Percentiles rank a stretch among this genome's conserved stretches.
phyloP scores from a whole-genome alignment of 2,888 invertebrate species.

The Herminia tarsipennalis region DNA sequence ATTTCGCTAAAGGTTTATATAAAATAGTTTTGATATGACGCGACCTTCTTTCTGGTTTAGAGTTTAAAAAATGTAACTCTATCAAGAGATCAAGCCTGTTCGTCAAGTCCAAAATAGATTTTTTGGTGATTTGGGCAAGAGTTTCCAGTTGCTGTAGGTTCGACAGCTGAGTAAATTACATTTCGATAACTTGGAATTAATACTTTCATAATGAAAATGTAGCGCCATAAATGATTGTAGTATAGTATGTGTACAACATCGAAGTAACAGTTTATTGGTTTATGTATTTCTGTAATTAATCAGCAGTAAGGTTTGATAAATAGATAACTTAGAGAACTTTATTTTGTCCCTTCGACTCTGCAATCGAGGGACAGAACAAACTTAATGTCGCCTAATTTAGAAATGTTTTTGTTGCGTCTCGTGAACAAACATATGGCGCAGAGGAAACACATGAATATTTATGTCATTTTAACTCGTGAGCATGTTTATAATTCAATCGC shows the following conservation, averaged over 20 bases:
- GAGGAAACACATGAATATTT: slow-evolving; percentile 58
- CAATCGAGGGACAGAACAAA: not conserved
- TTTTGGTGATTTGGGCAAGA: too few relatives aligned
- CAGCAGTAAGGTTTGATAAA: too few relatives aligned
- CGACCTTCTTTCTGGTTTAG: too few relatives aligned
- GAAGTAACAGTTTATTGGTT: not conserved
- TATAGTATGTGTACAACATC: not conserved
- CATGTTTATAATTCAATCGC: slow-evolving; percentile 59
- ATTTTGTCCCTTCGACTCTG: not conserved
- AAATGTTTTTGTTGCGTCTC: slow-evolving; percentile 32
- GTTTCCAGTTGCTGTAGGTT: too few relatives aligned
- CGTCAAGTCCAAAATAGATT: too few relatives aligned
- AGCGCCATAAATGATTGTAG: not conserved
- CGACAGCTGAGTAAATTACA: not conserved
- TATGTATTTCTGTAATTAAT: not conserved
- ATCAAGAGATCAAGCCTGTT: too few relatives aligned
- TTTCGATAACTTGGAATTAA: not conserved
- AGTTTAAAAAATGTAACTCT: too few relatives aligned
- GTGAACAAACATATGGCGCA: slow-evolving; percentile 27
- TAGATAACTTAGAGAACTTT: too few relatives aligned
- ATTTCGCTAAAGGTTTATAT: not conserved
- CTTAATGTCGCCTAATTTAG: slow-evolving; percentile 6
- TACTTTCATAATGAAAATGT: not conserved
- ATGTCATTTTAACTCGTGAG: slow-evolving; percentile 54
- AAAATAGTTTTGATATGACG: too few relatives aligned